Percentiles rank a stretch among this genome's conserved stretches.
Conservation (phyloP, 2,797 vertebrate species). For the Bothrops alternatus region DNA sequence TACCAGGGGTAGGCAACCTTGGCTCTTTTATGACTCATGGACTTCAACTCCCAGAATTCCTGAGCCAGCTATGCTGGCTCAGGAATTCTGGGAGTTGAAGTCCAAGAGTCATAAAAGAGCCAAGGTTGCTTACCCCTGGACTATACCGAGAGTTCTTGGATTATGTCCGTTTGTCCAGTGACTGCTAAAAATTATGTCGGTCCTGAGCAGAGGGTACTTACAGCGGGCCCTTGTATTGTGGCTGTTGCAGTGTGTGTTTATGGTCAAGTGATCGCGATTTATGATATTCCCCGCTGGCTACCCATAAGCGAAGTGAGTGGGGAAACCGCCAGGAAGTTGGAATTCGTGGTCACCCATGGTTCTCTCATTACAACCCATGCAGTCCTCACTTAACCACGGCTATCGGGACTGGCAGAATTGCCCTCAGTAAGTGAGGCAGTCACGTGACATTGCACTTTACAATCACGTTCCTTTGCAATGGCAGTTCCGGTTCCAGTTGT, state of each 20-base stretch:
- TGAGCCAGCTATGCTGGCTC: too few species aligned
- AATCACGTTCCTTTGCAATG: background rate
- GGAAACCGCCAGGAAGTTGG: background rate
- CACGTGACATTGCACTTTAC: background rate
- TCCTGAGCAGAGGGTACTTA: background rate
- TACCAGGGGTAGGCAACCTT: background rate
- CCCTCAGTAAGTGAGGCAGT: background rate
- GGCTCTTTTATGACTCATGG: too few species aligned
- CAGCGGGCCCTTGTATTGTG: background rate
- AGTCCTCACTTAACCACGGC: background rate
- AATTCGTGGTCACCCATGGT: background rate
- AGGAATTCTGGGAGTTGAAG: too few species aligned
- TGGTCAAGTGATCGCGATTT: background rate
- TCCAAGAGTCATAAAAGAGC: too few species aligned
- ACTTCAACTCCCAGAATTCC: too few species aligned
- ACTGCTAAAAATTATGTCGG: background rate
- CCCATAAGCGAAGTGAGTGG: background rate
- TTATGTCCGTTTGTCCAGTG: background rate
- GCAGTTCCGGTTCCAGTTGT: background rate
- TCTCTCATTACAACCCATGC: background rate
- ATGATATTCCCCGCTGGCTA: background rate
- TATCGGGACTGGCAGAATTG: background rate
- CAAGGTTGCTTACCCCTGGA: background rate
- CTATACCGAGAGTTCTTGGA: background rate
- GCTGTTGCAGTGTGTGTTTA: background rate